Base-by-base conservation (phyloP, 2,113 vertebrate genomes). In the Sinocyclocheilus rhinocerous region DNA sequence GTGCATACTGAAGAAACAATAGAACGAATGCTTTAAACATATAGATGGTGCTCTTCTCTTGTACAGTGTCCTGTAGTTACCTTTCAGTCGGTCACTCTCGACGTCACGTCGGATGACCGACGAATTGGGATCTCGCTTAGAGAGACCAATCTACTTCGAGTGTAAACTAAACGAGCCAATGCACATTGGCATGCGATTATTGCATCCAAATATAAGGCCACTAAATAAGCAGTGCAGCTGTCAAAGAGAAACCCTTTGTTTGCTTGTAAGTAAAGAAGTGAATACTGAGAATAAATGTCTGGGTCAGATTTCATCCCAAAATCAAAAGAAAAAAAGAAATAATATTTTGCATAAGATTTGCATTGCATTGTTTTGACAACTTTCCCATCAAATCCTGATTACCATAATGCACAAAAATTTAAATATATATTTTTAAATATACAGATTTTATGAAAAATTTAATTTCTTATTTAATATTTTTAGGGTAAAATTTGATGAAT, bases 11-110 rank as follows among this genome's bases (percentile, higher is more conserved):
- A 22, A 39, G 69, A 22, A 33, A 4, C 65, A 18, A 29, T 6
- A 16, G 2, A 67, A 6, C 20, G 10, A 9, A 33, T 0, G 48
- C 33, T n/a, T 72, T 8, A 16, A 22, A 29, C 83, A 85, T 84
- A 39, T 10, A 81, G 85, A 57, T 80, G 87, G 67, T 22, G 50
- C 79, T 67, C 79, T 79, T 80, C 80, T 50, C 87, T 42, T 18
- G 12, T n/a, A 6, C 18, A n/a, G 36, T 24, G 33, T n/a, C 76
- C 24, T 57, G 50, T 8, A 10, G 76, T 6, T n/a, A n/a, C n/a
- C n/a, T n/a, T n/a, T n/a, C n/a, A n/a, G n/a, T n/a, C n/a, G n/a
- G n/a, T n/a, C n/a, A n/a, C n/a, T n/a, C n/a, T n/a, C n/a, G n/a
- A n/a, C n/a, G n/a, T n/a, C n/a, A n/a, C n/a, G n/a, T n/a, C n/a